Evolutionary conservation across 1,140 invertebrate species (phyloP), one percentile per base, ranked within the genome.

Genomic region (Lethrus apterus): DNA sequence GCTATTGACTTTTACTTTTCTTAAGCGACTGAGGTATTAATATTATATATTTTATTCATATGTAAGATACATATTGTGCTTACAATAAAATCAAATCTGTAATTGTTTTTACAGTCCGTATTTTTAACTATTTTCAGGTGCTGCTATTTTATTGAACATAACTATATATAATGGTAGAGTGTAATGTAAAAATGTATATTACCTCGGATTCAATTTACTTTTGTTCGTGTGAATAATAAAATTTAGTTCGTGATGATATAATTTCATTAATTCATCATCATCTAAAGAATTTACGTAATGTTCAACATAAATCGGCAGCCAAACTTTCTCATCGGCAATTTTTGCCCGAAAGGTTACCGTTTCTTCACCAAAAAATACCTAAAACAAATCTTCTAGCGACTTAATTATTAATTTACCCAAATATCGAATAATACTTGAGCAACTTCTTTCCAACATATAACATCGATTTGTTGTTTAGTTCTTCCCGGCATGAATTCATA

Each of bases 371-470:
- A 48, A 24, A 7, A 48, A 48, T 24, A 58, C 51, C 46, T 52
- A 33, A 44, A 15, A 3, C 23, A 44, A 19, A 20, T 17, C 17
- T 1, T 1, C 3, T 10, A 43, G 18, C 7, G 11, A 18, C 7
- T 9, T 9, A 15, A 1, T 36, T 17, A 32, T 19, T 35, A 11
- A 42, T 1, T 45, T 20, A 30, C 9, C 31, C 24, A 40, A 23
- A 18, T 4, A 31, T 23, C 29, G 18, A 31, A 8, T 40, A 41
- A 43, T 21, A 52, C 54, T 47, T 52, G 52, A 17, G 47, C 54
- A 14, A 52, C 38, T 5, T 35, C 29, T 4, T 43, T 44, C 54
- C 54, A 55, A 23, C 50, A 55, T 4, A 49, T 19, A 29, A 55
- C 31, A 46, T 55, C 50, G 20, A 52, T 21, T 29, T 30, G 32